These are phyloP conservation scores for Conomelus anceps DNA, from an alignment of 2,888 invertebrate genomes.

Conservation along the genomic window DNA sequence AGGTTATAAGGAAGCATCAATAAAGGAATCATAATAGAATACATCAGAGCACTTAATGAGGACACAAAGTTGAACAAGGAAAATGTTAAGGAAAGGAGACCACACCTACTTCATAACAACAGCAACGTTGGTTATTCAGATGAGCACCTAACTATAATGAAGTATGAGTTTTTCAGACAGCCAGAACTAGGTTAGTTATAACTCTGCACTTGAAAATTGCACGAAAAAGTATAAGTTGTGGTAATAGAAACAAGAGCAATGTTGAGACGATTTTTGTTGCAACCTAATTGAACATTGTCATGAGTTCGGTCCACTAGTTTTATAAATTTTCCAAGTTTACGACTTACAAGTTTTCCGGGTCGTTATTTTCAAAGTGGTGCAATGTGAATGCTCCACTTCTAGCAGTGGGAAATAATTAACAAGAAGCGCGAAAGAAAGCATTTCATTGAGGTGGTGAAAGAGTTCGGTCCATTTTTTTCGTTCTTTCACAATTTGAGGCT, in stretches of 20 bases:
- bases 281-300: background rate
- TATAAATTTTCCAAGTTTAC: background rate
- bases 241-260: background rate
- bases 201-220: background rate
- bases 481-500: background rate
- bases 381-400: background rate
- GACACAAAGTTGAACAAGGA: too few relatives aligned
- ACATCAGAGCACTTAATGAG: too few relatives aligned
- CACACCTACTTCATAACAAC: too few relatives aligned
- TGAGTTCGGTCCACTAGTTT: background rate
- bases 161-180: background rate
- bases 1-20: too few relatives aligned
- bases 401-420: background rate
- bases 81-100: too few relatives aligned
- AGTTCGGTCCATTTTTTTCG: background rate
- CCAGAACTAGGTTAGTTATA: background rate
- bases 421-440: background rate
- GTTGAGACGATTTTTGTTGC: too few relatives aligned
- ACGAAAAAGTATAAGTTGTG: background rate
- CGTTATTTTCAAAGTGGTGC: background rate
- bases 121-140: background rate
- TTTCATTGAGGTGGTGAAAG: background rate
- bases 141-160: background rate
- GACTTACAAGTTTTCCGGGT: background rate
- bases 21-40: too few relatives aligned